These are phyloP conservation scores for Pachycephus smyrnensis DNA, from an alignment of 2,888 invertebrate species.

Conservation along the genomic window DNA sequence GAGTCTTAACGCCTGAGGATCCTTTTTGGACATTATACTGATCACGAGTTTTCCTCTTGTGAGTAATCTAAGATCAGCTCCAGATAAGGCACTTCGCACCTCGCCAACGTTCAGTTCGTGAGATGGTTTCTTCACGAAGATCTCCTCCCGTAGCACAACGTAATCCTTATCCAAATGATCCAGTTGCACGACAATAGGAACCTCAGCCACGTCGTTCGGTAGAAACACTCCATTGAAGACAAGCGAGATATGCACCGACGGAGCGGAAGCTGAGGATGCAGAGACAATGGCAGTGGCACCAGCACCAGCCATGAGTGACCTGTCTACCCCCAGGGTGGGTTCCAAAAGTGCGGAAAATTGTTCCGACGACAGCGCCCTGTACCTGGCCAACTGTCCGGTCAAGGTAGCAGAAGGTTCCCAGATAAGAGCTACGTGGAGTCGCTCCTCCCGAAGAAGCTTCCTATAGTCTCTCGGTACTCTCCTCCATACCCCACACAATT, in stretches of 20 bases:
- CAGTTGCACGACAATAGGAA: conserved; percentile 77
- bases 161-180: conserved; percentile 79
- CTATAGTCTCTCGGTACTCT: conserved; percentile 87
- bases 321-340: conserved; percentile 73
- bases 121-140: conserved; percentile 76
- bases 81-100: conserved; percentile 81
- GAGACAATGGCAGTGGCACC: conserved; percentile 91
- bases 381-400: conserved; percentile 80
- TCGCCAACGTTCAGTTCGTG: conserved; percentile 83
- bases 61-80: conserved; percentile 80
- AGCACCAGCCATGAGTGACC: conserved; percentile 71
- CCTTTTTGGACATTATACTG: conserved; percentile 77
- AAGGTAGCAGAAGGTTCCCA: conserved; percentile 73
- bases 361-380: conserved; percentile 82
- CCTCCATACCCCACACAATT: conserved; percentile 91
- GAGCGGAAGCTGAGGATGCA: conserved; percentile 82
- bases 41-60: conserved; percentile 82
- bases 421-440: conserved; percentile 81
- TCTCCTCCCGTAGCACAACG: conserved; percentile 80
- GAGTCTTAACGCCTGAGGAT: conserved; percentile 75
- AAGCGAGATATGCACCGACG: conserved; percentile 83
- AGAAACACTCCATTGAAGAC: conserved; percentile 86
- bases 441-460: conserved; percentile 82
- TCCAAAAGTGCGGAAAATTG: conserved; percentile 84
- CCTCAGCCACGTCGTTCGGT: conserved; percentile 74